Base-by-base conservation (phyloP, 1,140 invertebrate genomes). In the Phymastichus coffea region DNA sequence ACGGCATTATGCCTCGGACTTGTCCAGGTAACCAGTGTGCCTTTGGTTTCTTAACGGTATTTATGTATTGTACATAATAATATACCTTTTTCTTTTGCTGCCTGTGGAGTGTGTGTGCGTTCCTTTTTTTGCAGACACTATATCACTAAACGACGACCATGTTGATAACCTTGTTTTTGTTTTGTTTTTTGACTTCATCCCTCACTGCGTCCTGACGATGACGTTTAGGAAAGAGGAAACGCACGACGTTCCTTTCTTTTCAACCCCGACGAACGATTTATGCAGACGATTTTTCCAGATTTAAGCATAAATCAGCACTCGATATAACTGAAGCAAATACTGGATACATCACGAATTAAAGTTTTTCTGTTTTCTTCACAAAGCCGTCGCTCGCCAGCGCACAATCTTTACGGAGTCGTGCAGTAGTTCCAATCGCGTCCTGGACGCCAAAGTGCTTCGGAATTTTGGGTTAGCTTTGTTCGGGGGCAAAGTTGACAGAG, bases 251-350 rank as follows among this genome's bases (percentile, higher is more conserved):
- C 22, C 35, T 33, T 10, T 49, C 35, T 33, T 35, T 12, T 12
- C 30, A 38, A 15, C 23, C 46, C 37, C 49, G 7, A 14, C 28
- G 14, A 43, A 26, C 10, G 26, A 26, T 44, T 52, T 58, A 33
- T 43, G 19, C 28, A 1, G 1, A 23, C 20, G 4, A 25, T 8
- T n/a, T n/a, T n/a, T n/a, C n/a, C n/a, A n/a, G n/a, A 26, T 35
- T 25, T n/a, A 28, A 12, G 23, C 15, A 38, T 40, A 48, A 57
- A 46, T 56, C 33, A 35, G 26, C 15, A 7, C 0, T 17, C 17
- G 59, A 61, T 61, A 61, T 61, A 61, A 61, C 59, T 61, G 59
- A 41, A 61, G 59, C 59, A 61, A 61, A 61, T 61, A 61, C 30
- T 61, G 59, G 59, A 61, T 61, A 61, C 59, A 61, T 61, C 59